Conservation (phyloP, 2,113 vertebrate genomes). For the Passerina amoena region DNA sequence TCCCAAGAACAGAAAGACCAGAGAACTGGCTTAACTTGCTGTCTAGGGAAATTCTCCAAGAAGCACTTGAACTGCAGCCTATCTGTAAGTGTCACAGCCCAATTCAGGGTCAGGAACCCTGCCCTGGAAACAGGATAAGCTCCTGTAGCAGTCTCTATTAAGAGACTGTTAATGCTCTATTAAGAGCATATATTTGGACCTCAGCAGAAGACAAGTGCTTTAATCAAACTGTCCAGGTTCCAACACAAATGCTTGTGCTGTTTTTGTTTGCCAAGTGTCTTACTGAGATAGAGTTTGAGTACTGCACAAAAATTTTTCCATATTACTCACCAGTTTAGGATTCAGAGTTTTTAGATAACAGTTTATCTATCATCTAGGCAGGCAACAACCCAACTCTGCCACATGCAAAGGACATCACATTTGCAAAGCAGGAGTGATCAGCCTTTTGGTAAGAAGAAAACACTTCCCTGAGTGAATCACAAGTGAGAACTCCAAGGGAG, state of each 20-base stretch:
- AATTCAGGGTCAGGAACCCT: not conserved
- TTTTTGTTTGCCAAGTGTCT: not conserved
- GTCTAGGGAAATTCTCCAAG: not conserved
- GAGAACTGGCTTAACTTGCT: not conserved
- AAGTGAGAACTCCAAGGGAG: not conserved
- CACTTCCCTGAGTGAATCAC: not conserved
- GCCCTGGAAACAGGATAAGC: not conserved
- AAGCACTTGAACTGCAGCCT: not conserved
- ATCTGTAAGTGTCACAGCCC: not conserved
- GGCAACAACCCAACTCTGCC: not conserved
- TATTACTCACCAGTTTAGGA: not conserved
- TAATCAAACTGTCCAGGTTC: not conserved
- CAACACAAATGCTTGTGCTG: not conserved
- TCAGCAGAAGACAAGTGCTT: not conserved
- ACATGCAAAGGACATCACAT: not conserved
- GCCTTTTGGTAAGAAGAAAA: not conserved
- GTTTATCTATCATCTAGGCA: not conserved
- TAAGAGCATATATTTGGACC: not conserved
- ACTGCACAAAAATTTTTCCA: rapidly evolving
- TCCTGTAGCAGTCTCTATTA: not conserved
- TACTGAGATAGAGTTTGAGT: not conserved
- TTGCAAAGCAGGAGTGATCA: not conserved
- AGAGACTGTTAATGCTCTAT: not conserved
- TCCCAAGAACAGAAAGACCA: not conserved
- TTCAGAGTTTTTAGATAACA: not conserved